Evolutionary conservation across 2,797 vertebrate species (phyloP).

Genomic region (Presbytis comata): DNA sequence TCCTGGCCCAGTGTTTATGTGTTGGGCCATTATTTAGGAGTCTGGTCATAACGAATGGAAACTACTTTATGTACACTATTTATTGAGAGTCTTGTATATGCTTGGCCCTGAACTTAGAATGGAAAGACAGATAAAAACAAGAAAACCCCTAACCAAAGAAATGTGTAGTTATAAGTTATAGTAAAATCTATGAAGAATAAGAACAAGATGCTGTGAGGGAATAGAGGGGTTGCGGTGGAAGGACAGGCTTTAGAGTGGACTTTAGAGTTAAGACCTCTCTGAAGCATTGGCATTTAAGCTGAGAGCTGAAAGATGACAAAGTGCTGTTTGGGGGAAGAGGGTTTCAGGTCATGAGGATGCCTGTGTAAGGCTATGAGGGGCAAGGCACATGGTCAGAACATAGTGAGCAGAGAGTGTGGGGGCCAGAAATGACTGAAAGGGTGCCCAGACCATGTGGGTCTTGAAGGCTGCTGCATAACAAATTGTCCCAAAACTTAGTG

Average conservation of each 20-base stretch:
- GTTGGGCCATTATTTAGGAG: neutral
- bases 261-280: neutral
- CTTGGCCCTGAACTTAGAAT: neutral
- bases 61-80: neutral
- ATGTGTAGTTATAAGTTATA: neutral
- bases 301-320: neutral
- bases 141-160: neutral
- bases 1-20: neutral
- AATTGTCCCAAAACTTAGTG: neutral
- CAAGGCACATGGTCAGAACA: neutral
- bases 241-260: no score
- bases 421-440: neutral
- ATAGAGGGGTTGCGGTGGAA: neutral
- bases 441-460: neutral
- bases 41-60: neutral
- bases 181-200: neutral
- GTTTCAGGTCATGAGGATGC: neutral
- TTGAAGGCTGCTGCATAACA: neutral
- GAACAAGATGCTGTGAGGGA: neutral
- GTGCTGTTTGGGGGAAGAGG: neutral
- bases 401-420: neutral
- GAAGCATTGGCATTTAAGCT: neutral
- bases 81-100: neutral
- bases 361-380: neutral
- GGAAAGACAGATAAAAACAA: neutral